Evolutionary conservation across 2,888 invertebrate genomes (phyloP).

Genomic region (Disparrhopalites patrizii): DNA sequence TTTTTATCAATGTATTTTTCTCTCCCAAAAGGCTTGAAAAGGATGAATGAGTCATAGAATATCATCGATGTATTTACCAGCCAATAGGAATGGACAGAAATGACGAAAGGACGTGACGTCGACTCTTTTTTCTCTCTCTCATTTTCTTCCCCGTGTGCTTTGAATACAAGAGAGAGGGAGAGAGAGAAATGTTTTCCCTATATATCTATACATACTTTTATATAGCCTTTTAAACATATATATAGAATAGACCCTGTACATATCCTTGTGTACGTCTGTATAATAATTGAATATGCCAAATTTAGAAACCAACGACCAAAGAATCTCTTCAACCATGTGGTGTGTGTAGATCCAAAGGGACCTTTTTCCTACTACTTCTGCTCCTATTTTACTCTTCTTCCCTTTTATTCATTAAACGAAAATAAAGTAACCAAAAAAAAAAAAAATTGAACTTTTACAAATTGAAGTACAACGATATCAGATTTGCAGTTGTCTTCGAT

Average conservation of each 20-base stretch:
- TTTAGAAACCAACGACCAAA: conserved; percentile 13
- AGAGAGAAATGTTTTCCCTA: neutral
- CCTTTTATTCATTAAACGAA: no score
- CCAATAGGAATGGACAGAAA: conserved; percentile 23
- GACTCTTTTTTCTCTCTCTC: no score
- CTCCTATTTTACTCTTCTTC: no score
- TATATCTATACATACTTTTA: neutral
- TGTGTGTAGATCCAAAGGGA: neutral
- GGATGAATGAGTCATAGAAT: conserved; percentile 24
- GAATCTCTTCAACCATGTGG: conserved; percentile 26
- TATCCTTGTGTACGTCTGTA: no score
- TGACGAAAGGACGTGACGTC: conserved; percentile 21
- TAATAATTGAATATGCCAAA: conserved; percentile 27
- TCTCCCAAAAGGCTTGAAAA: neutral
- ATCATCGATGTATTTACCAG: conserved; percentile 24
- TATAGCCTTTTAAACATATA: neutral
- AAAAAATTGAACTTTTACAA: no score
- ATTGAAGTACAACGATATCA: no score
- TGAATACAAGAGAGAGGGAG: conserved; percentile 11
- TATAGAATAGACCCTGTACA: neutral
- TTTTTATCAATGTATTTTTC: neutral
- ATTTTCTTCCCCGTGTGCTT: conserved; percentile 11
- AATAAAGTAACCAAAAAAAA: no score
- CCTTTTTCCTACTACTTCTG: neutral
- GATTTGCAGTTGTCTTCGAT: no score